Conservation (phyloP, 2,113 vertebrate genomes). For the Manacus vitellinus region DNA sequence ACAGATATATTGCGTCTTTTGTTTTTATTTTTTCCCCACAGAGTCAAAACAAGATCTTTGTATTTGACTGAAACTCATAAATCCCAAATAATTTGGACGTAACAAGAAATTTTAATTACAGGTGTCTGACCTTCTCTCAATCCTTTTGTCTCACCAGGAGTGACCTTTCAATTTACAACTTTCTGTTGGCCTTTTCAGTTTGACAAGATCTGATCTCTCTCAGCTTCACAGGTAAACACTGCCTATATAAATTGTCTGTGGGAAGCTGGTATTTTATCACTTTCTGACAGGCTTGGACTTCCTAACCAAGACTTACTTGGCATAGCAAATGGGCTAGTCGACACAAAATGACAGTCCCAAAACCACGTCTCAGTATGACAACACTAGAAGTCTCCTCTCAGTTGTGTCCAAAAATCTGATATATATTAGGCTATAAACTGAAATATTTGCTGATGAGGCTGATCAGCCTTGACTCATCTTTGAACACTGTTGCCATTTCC, state of each 20-base stretch:
- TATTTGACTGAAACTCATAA: neutral
- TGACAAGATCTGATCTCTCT: conserved; percentile 41
- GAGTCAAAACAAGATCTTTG: neutral
- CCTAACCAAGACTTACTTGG: neutral
- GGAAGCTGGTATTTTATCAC: neutral
- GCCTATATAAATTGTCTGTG: conserved; percentile 8
- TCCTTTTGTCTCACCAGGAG: conserved; percentile 28
- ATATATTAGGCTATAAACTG: neutral
- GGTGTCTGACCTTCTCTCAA: conserved; percentile 34
- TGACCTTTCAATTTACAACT: conserved; percentile 70
- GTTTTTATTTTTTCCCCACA: no score
- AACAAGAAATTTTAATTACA: conserved; percentile 45
- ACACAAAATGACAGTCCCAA: neutral
- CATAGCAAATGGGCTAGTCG: neutral
- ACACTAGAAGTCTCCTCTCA: neutral
- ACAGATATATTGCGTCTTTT: neutral
- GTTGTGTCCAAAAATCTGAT: neutral
- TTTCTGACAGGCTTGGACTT: neutral
- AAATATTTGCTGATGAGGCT: neutral
- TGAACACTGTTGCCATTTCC: neutral
- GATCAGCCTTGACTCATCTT: neutral
- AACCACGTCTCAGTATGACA: neutral
- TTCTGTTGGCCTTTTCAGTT: conserved; percentile 67
- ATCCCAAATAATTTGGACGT: neutral
- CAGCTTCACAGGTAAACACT: conserved; percentile 18